Base-by-base conservation (phyloP, 2,888 invertebrate species). In the Monochamus alternatus region DNA sequence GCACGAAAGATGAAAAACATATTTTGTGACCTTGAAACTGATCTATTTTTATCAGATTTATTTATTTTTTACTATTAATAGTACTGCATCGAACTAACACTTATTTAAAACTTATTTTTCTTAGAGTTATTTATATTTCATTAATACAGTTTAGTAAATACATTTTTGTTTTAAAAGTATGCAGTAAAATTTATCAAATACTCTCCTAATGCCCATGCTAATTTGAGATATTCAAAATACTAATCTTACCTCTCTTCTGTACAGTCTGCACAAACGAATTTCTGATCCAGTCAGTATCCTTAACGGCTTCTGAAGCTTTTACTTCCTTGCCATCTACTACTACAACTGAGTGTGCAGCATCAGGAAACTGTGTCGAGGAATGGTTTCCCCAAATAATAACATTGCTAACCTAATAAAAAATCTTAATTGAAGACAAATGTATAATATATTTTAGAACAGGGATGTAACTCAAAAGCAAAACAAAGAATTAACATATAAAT, bases 311-410 rank as follows among this genome's bases (percentile, higher is more conserved):
- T 7, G 91, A 88, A 0, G 95, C 95, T 1, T 93, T 85, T 78
- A 93, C 91, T 31, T 89, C 88, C 12, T 89, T 90, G 5, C 92
- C 92, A 73, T 91, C 90, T 14, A 80, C 47, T 30, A 77, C 65
- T 12, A 93, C 93, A 31, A 91, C 87, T 43, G 95, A 96, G 87
- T 95, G 94, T 43, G 92, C 91, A 0, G 95, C 95, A 91, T 99
- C 99, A 5, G 99, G 99, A 89, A 96, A 99, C 90, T 99, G 99
- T 8, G 99, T 99, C 5, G 97, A 96, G 0, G 99, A 99, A 89
- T 99, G 99, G 90, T 99, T 99, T 63, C 99, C 99, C 99, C 99
- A 99, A 88, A 99, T 99, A 78, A 98, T 95, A 14, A 98, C 94
- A 87, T 98, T 98, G 85, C 93, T 93, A 0, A 85, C 80, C 81